Evolutionary conservation across 2,888 invertebrate species (phyloP), one percentile per base, ranked within the genome.

Genomic region (Rotaria socialis): DNA sequence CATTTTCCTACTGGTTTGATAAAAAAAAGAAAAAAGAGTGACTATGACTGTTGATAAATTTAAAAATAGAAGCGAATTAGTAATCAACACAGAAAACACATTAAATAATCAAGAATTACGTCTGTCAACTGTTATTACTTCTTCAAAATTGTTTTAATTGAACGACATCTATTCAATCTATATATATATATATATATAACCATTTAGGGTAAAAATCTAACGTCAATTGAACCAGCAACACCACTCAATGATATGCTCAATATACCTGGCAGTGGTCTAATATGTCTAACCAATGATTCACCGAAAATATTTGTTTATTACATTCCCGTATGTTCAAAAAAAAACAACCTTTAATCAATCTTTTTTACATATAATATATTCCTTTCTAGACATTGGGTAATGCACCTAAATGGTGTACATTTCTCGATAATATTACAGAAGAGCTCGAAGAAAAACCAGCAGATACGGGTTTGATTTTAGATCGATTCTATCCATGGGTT

Each of bases 391-490:
- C 75, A 14, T 80, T 93, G 90, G 96, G 96, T 22, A 96, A 97
- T 41, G 99, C 99, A 2, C 99, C 99, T 0, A 94, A 93, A 89
- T 99, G 99, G 99, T 98, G 97, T 90, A 94, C 95, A 85, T 97
- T 97, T 92, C 93, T 99, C 87, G 98, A 99, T 90, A 96, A 95
- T 90, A 93, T 99, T 24, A 97, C 97, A 0, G 98, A 99, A 91
- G 98, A 99, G 92, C 92, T 99, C 89, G 98, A 99, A 91, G 95
- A 95, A 87, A 90, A 94, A 92, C 35, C 93, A 93, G 88, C 93
- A 88, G 94, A 96, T 90, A 94, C 94, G 86, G 92, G 92, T 92
- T 84, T 35, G 43, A 85, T 67, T 43, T 86, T 85, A 2, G 47
- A 0, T 56, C 50, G 7, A 85, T 8, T 84, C 5, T 27, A 85